Base-by-base conservation (phyloP, 2,797 vertebrate genomes). In the Gallinago solitaria region DNA sequence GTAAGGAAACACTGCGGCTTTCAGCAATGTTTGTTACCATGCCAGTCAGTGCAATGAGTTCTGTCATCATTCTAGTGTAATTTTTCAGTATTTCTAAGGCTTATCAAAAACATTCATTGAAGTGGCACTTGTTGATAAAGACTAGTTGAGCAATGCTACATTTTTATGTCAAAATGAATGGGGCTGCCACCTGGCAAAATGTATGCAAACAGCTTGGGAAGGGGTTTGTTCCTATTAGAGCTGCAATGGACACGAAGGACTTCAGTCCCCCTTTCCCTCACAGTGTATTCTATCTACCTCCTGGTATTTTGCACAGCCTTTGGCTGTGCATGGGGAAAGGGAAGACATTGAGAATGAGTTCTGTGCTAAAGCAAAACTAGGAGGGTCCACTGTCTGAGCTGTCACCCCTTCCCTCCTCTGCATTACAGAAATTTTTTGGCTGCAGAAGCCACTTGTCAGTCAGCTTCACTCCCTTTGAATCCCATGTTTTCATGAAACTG, bases 251-350 rank as follows among this genome's bases (percentile, higher is more conserved):
- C 4, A 39, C 0, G 11, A 48, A 77, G 16, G 30, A 43, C 20
- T 67, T 48, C 2, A 2, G 25, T 78, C 65, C 15, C 19, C 6
- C 8, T 68, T 60, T 76, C 5, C 11, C 28, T 30, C 0, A 0
- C 13, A 20, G 12, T 23, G 11, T 3, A 1, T 47, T 4, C 13
- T 63, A 1, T 28, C 27, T 68, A 81, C 14, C 30, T 75, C 35
- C 11, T 50, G 21, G 27, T 5, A 43, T 32, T 83, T 64, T 39
- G 12, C 24, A 70, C 4, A 17, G 12, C 9, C 15, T 50, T 54
- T 67, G 4, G 24, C n/a, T 61, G 5, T 32, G 32, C 16, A 13
- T 2, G n/a, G 30, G 17, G 41, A 67, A 79, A n/a, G 4, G 9
- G 30, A 86, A 76, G 79, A 12, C 0, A 3, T n/a, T 50, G 37